These are phyloP conservation scores for Melinaea marsaeus DNA, from an alignment of 2,888 invertebrate species.

Conservation along the genomic window DNA sequence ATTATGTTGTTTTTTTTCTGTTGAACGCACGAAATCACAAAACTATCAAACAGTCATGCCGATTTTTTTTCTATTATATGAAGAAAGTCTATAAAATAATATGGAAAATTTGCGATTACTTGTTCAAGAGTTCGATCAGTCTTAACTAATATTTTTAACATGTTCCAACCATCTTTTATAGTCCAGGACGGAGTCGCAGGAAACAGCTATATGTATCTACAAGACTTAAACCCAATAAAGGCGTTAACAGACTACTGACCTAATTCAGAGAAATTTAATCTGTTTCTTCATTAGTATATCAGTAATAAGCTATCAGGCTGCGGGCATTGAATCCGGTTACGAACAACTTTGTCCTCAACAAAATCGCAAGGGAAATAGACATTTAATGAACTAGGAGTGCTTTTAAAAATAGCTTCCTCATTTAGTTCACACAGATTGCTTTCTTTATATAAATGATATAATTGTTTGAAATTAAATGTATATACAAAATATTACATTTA, in stretches of 20 bases:
- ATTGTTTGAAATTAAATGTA: too few species aligned
- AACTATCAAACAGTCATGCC: too few species aligned
- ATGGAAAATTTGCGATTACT: too few species aligned
- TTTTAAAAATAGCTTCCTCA: not conserved
- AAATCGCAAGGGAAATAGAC: conserved; percentile 25
- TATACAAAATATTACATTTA: too few species aligned
- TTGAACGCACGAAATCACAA: too few species aligned
- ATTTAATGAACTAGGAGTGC: not conserved
- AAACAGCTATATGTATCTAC: not conserved
- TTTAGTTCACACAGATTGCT: not conserved
- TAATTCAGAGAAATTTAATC: conserved; percentile 63
- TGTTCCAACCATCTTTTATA: too few species aligned
- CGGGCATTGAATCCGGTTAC: conserved; percentile 26
- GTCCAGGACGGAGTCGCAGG: too few species aligned
- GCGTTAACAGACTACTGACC: conserved; percentile 51
- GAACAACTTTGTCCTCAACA: conserved; percentile 21
- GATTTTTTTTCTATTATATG: too few species aligned
- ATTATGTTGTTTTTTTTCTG: too few species aligned
- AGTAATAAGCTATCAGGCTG: conserved; percentile 40
- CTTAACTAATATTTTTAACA: too few species aligned
- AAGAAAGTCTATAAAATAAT: too few species aligned
- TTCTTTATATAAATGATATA: not conserved
- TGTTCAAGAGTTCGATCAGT: too few species aligned
- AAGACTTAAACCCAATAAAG: conserved; percentile 45
- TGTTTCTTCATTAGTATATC: conserved; percentile 50